Evolutionary conservation across 2,888 invertebrate genomes (phyloP).

Genomic region (Pantelozetes paolii): DNA sequence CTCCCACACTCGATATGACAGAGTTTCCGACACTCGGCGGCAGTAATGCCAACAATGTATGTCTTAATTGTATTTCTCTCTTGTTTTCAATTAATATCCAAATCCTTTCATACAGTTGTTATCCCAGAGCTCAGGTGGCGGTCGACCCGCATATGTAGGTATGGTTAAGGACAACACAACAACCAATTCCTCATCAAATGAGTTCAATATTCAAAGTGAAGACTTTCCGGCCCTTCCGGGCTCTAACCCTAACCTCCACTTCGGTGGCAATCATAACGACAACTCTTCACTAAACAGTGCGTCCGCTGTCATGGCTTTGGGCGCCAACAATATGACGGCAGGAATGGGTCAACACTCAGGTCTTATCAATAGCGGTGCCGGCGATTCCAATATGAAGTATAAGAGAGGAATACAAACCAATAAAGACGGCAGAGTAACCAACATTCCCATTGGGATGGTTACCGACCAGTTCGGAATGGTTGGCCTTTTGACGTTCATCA

Average conservation of each 20-base stretch:
- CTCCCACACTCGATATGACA: slow-evolving; percentile 42
- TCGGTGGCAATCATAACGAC: slow-evolving; percentile 15
- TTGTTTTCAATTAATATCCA: neutral
- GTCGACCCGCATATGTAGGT: slow-evolving; percentile 43
- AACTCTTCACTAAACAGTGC: slow-evolving; percentile 6
- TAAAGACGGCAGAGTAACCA: slow-evolving; percentile 93
- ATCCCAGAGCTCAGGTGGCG: slow-evolving; percentile 29
- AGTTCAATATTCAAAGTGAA: slow-evolving; percentile 96
- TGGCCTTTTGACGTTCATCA: slow-evolving; percentile 93
- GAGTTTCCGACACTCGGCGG: slow-evolving; percentile 45
- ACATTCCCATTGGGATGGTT: slow-evolving; percentile 98
- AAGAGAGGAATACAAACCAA: slow-evolving; percentile 83
- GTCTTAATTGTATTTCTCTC: neutral
- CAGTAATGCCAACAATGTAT: slow-evolving; percentile 26
- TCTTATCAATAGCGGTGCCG: slow-evolving; percentile 9
- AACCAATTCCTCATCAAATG: slow-evolving; percentile 57
- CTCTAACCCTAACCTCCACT: slow-evolving; percentile 41
- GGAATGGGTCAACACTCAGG: slow-evolving; percentile 26
- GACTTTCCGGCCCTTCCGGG: slow-evolving; percentile 99
- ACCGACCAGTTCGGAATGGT: slow-evolving; percentile 99
- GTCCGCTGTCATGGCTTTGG: slow-evolving; percentile 21
- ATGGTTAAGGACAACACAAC: slow-evolving; percentile 43
- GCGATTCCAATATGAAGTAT: slow-evolving; percentile 19
- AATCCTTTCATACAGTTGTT: slow-evolving; percentile 19
- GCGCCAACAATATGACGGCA: slow-evolving; percentile 29